These are phyloP conservation scores for Macrophya alboannulata DNA, from an alignment of 2,888 invertebrate genomes.

Conservation along the genomic window DNA sequence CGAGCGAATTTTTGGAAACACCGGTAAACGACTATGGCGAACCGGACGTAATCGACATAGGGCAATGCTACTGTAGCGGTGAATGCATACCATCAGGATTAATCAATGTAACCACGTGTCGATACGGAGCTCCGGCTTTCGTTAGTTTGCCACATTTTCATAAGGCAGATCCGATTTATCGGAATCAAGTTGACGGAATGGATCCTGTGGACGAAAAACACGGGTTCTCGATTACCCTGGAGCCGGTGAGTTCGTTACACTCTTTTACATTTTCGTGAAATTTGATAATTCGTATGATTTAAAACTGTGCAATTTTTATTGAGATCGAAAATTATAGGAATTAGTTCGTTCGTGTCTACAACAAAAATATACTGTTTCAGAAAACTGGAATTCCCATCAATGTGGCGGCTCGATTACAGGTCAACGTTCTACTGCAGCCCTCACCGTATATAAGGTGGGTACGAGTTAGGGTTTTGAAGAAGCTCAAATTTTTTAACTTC, in stretches of 20 bases:
- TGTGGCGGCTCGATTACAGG: conserved; percentile 89
- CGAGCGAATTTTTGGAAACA: conserved; percentile 38
- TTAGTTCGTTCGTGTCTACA: not conserved
- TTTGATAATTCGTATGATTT: not conserved
- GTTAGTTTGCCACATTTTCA: conserved; percentile 93
- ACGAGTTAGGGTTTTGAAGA: conserved; percentile 31
- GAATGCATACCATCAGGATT: conserved; percentile 88
- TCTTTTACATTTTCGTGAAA: not conserved
- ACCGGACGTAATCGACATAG: conserved; percentile 73
- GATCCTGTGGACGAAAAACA: conserved; percentile 86
- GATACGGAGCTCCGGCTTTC: conserved; percentile 91
- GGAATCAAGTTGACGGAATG: conserved; percentile 86
- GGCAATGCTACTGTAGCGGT: conserved; percentile 87
- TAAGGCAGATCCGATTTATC: conserved; percentile 87
- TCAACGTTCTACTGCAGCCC: conserved; percentile 89
- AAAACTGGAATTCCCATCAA: conserved; percentile 89
- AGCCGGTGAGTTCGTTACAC: conserved; percentile 84
- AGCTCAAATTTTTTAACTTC: too few species aligned
- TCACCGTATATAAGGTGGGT: conserved; percentile 85
- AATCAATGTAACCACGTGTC: conserved; percentile 90
- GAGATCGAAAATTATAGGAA: too few species aligned
- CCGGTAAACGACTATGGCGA: conserved; percentile 61
- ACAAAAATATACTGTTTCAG: conserved; percentile 77
- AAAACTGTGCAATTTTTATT: not conserved
- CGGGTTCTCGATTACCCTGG: conserved; percentile 89